These are phyloP conservation scores for Homarus americanus DNA, from an alignment of 1,140 invertebrate genomes.

Conservation along the genomic window DNA sequence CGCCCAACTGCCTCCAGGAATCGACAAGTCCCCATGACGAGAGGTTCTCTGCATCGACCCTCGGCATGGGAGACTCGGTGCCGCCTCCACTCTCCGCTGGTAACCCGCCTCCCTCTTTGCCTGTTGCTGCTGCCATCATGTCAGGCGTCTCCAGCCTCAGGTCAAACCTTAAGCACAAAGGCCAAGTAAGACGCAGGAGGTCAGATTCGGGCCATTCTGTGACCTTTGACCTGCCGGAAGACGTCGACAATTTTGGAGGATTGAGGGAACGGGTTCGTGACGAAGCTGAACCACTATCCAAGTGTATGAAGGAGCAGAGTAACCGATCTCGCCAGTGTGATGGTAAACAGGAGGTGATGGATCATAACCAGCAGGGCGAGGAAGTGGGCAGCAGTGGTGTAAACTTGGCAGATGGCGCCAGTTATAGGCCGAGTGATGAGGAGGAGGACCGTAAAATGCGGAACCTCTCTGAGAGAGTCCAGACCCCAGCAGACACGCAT, in stretches of 20 bases:
- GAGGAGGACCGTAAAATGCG: too few species aligned
- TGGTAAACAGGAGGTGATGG: neutral
- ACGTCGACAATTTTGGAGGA: conserved; percentile 51
- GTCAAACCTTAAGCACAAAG: conserved; percentile 48
- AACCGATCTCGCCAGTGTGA: conserved; percentile 46
- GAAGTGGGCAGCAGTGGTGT: neutral
- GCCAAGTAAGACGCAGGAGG: conserved; percentile 32
- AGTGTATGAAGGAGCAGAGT: conserved; percentile 63
- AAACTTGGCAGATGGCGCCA: neutral
- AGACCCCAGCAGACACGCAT: neutral
- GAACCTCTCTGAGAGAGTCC: conserved; percentile 5
- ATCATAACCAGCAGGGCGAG: neutral
- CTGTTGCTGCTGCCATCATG: conserved; percentile 11
- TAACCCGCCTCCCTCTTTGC: neutral
- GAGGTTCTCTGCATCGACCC: conserved; percentile 38
- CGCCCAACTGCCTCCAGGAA: conserved; percentile 3
- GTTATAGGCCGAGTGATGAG: neutral
- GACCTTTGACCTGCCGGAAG: conserved; percentile 59
- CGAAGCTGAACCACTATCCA: conserved; percentile 45
- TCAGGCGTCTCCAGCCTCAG: conserved; percentile 21
- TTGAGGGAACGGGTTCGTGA: neutral
- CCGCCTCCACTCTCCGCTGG: neutral
- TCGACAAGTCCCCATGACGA: neutral
- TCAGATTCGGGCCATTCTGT: conserved; percentile 63
- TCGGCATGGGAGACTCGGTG: neutral